Conservation (phyloP, 2,797 vertebrate species). For the Phrynocephalus vlangalii region DNA sequence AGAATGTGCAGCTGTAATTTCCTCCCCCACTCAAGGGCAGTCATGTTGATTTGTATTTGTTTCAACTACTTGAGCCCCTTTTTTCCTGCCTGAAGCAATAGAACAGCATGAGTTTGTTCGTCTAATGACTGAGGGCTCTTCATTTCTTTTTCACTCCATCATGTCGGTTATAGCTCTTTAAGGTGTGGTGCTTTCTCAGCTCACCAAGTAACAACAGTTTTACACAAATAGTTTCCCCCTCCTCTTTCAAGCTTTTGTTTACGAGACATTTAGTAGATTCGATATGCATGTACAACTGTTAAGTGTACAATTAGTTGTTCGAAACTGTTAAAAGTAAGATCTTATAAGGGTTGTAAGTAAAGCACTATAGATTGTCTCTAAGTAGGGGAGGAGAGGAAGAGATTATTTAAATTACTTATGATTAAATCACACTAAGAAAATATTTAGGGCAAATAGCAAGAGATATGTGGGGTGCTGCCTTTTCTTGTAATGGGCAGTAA, state of each 20-base stretch:
- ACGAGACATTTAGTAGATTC: neutral
- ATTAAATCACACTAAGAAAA: conserved; percentile 52
- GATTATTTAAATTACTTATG: conserved; percentile 45
- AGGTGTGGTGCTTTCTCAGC: neutral
- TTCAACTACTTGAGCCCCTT: neutral
- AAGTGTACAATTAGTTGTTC: conserved; percentile 23
- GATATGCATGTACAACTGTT: neutral
- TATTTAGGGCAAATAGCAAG: conserved; percentile 19
- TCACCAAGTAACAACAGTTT: neutral
- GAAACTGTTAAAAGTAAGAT: conserved; percentile 2
- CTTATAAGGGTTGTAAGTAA: conserved; percentile 30
- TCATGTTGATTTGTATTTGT: neutral
- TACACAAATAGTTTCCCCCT: neutral
- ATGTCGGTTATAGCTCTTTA: neutral
- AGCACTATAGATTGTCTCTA: conserved; percentile 29
- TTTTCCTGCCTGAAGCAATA: neutral
- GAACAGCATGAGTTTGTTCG: fast-evolving
- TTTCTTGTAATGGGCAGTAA: neutral
- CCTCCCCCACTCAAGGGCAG: neutral
- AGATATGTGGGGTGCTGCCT: neutral
- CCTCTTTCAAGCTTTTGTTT: neutral
- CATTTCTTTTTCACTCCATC: neutral
- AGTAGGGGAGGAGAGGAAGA: conserved; percentile 38
- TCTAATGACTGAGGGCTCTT: fast-evolving
- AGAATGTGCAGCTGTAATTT: neutral